phyloP scores from a whole-genome alignment of 1,140 invertebrate species.

The Rhagoletis zephyria region DNA sequence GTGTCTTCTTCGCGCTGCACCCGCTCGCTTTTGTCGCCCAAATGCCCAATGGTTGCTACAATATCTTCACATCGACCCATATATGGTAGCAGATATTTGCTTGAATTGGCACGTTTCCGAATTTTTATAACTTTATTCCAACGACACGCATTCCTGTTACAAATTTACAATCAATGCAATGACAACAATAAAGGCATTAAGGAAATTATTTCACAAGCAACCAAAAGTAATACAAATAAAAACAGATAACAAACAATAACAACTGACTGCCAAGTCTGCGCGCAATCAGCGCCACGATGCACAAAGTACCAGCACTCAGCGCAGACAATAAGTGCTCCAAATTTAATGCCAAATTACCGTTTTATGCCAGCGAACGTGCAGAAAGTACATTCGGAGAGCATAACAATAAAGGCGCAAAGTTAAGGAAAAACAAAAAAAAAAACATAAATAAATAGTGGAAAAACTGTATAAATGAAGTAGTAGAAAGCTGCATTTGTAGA shows the following conservation, averaged over 20 bases:
- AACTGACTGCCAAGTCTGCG: not conserved
- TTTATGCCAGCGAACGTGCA: not conserved
- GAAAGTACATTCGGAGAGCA: not conserved
- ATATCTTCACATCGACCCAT: too few relatives aligned
- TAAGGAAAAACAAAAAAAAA: not conserved
- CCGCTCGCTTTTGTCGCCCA: too few relatives aligned
- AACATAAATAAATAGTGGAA: not conserved
- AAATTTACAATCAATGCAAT: not conserved
- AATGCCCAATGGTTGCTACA: too few relatives aligned
- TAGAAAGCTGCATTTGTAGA: not conserved
- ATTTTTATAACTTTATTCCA: conserved; percentile 50
- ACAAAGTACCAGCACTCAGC: not conserved
- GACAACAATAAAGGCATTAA: conserved; percentile 11
- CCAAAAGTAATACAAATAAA: not conserved
- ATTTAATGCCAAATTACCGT: conserved; percentile 48
- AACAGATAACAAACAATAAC: not conserved
- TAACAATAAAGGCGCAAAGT: not conserved
- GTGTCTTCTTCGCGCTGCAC: too few relatives aligned
- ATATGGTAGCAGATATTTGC: not conserved
- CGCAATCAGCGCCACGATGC: not conserved
- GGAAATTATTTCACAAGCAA: not conserved
- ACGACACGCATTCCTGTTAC: not conserved
- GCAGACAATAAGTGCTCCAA: conserved; percentile 37
- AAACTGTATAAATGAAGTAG: not conserved
- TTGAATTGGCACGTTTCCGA: conserved; percentile 15